Conservation (phyloP, 1,140 invertebrate genomes). For the Helicoverpa armigera region DNA sequence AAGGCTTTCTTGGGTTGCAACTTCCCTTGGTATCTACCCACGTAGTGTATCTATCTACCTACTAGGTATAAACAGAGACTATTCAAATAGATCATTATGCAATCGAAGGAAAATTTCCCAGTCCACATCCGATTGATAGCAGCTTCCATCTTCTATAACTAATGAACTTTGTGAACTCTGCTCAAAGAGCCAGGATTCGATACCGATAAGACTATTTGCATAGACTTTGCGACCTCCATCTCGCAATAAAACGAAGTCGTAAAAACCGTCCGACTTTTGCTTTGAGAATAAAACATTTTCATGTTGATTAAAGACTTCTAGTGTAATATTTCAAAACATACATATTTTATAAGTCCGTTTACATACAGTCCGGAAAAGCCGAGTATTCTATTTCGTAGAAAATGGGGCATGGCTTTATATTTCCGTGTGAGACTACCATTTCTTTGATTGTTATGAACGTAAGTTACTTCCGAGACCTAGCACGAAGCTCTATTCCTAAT, state of each 20-base stretch:
- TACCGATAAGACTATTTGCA: conserved; percentile 20
- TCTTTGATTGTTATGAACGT: conserved; percentile 18
- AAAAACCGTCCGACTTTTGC: conserved; percentile 13
- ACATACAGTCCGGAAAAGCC: not conserved
- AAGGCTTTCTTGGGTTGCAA: no score
- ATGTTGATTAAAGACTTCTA: conserved; percentile 14
- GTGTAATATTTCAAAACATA: not conserved
- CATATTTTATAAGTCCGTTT: not conserved
- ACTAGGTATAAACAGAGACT: no score
- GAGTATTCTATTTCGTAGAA: not conserved
- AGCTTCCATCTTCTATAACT: not conserved
- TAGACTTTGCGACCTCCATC: not conserved
- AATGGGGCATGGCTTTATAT: not conserved
- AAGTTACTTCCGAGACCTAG: not conserved
- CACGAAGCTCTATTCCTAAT: not conserved
- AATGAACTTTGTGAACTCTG: conserved; percentile 8
- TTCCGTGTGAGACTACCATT: not conserved
- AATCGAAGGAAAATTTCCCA: not conserved
- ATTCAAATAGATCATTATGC: no score
- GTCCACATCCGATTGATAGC: not conserved
- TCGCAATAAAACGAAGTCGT: conserved; percentile 7
- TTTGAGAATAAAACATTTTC: conserved; percentile 29
- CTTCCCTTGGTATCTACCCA: no score
- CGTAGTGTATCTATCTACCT: no score
- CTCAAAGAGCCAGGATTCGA: conserved; percentile 26